Evolutionary conservation across 2,888 invertebrate genomes (phyloP).

Genomic region (Augiades crinisus): DNA sequence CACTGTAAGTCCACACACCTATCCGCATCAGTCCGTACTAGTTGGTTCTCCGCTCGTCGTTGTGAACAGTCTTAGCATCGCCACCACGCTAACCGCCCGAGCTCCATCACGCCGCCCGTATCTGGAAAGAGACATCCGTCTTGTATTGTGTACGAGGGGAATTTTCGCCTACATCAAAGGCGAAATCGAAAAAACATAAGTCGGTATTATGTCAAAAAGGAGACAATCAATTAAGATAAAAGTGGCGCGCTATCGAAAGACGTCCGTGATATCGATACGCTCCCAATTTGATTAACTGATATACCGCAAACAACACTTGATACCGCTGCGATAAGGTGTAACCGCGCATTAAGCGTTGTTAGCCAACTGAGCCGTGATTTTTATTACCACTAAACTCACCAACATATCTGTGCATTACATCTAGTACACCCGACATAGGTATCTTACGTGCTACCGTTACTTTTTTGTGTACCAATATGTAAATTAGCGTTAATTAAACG

Average conservation of each 20-base stretch:
- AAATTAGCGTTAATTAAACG: constrained; percentile 17
- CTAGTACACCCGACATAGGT: constrained; percentile 27
- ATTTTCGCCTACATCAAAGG: constrained; percentile 53
- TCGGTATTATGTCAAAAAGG: constrained; percentile 65
- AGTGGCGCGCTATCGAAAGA: constrained; percentile 65
- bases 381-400: constrained; percentile 67
- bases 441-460: constrained; percentile 29
- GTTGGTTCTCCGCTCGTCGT: constrained; percentile 9
- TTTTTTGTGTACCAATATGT: constrained; percentile 19
- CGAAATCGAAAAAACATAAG: constrained; percentile 39
- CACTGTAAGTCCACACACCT: constrained; percentile 71
- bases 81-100: constrained; percentile 34
- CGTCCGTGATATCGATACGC: constrained; percentile 71
- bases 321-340: constrained; percentile 70
- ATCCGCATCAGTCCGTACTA: constrained; percentile 58
- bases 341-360: constrained; percentile 71
- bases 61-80: constrained; percentile 50
- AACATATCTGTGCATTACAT: constrained; percentile 52
- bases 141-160: constrained; percentile 4
- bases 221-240: constrained; percentile 79
- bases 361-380: constrained; percentile 72
- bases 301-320: constrained; percentile 69
- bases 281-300: constrained; percentile 78
- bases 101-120: constrained; percentile 46
- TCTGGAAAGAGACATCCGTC: constrained; percentile 47